These are phyloP conservation scores for Bathybates hornii DNA, from an alignment of 2,113 vertebrate genomes.

Conservation along the genomic window DNA sequence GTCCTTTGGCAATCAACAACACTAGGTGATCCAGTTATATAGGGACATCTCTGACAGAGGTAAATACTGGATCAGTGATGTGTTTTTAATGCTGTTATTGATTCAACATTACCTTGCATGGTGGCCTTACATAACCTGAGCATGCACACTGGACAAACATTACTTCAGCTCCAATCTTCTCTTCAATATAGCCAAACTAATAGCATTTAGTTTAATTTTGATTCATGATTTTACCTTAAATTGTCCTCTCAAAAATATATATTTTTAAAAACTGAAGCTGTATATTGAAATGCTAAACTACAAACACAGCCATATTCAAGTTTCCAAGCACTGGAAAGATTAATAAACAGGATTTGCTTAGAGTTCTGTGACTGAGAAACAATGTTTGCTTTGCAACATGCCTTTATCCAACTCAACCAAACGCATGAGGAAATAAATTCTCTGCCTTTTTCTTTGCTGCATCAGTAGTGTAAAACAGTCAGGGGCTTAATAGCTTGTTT, in stretches of 20 bases:
- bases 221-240: not conserved
- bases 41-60: not conserved
- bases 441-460: not conserved
- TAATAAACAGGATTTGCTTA: not conserved
- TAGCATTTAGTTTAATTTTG: not conserved
- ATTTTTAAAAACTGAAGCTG: not conserved
- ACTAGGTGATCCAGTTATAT: not conserved
- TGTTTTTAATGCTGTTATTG: conserved; percentile 23
- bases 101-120: conserved; percentile 21
- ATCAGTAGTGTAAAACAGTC: not conserved
- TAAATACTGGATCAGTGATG: not conserved
- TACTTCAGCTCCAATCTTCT: not conserved
- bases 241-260: not conserved
- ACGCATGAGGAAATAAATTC: not conserved
- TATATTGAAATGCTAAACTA: not conserved
- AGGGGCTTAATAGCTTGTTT: not conserved
- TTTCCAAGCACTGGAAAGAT: not conserved
- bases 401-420: not conserved
- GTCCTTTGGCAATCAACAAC: not conserved
- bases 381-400: not conserved
- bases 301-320: not conserved
- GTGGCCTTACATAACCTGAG: not conserved
- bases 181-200: not conserved
- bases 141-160: not conserved
- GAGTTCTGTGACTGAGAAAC: not conserved